Evolutionary conservation across 2,888 invertebrate species (phyloP), one percentile per base, ranked within the genome.

Genomic region (Diarsia mendica): DNA sequence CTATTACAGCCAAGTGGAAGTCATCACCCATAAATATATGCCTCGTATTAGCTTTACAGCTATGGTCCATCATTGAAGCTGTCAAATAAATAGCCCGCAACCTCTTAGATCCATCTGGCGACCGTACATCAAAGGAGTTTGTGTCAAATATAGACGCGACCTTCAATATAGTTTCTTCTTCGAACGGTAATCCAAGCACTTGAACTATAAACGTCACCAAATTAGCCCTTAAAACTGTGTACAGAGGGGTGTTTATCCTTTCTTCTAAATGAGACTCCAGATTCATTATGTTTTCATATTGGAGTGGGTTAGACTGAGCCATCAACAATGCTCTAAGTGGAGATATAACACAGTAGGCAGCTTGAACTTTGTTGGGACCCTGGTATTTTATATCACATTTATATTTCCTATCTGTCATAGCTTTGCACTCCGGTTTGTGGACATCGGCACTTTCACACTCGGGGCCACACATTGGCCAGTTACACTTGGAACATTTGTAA

Each of bases 91-190:
- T 91, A 67, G 97, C 97, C 77, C 98, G 95, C 44, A 97, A 93
- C 85, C 97, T 97, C 51, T 95, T 95, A 6, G 93, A 84, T 65
- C 95, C 94, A 89, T 96, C 93, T 61, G 94, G 90, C 80, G 97
- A 96, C 44, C 97, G 95, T 3, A 98, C 96, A 87, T 98, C 98
- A 89, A 98, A 98, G 0, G 97, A 93, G 88, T 98, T 98, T 2
- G 98, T 98, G 87, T 98, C 98, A 85, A 97, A 96, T 87, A 98
- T 97, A n/a, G 97, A 98, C 20, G 97, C 97, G 74, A 97, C 96
- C 89, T 96, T 97, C 74, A 97, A 90, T 88, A 97, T 97, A 11
- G 97, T 97, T 82, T 96, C 94, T 85, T 97, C 97, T 72, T 96
- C 94, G 87, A 97, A 96, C 1, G 96, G 94, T 72, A 97, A 86